A percentile compares a stretch with the other conserved stretches of the same genome.
Conservation (phyloP, 2,113 vertebrate species). For the Benitochromis conjunctus region DNA sequence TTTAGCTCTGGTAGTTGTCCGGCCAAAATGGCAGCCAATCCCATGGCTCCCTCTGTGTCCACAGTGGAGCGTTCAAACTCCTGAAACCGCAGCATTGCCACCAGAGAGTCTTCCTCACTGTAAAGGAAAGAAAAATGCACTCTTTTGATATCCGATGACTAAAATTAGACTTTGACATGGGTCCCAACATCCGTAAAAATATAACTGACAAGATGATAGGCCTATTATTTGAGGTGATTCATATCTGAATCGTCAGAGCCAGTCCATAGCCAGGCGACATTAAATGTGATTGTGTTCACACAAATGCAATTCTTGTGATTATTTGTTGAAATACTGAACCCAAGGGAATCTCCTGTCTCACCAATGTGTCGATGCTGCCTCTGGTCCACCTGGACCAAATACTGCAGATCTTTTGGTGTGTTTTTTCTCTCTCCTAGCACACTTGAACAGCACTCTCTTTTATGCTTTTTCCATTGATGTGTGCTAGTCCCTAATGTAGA, state of each 20-base stretch:
- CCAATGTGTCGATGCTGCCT: background rate
- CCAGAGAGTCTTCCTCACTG: constrained; percentile 82
- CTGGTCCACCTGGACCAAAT: background rate
- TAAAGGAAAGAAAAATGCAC: background rate
- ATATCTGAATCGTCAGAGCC: background rate
- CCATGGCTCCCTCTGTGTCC: constrained; percentile 85
- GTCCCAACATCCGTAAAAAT: background rate
- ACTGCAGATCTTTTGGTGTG: background rate
- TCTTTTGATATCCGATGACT: background rate
- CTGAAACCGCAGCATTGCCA: constrained; percentile 85
- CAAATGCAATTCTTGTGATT: background rate
- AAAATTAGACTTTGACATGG: background rate
- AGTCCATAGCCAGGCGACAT: background rate
- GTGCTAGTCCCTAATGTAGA: background rate
- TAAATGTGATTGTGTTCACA: background rate
- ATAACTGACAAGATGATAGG: background rate
- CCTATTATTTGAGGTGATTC: background rate
- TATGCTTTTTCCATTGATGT: background rate
- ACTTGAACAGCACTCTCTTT: background rate
- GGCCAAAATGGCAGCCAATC: constrained; percentile 80
- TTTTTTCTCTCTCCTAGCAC: background rate
- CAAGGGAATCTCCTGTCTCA: background rate
- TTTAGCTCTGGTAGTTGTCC: constrained; percentile 82
- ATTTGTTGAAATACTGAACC: background rate
- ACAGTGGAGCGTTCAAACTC: constrained; percentile 83